Evolutionary conservation across 64 coral and sea anemone species (phyloP).

Genomic region (Montipora foliosa): DNA sequence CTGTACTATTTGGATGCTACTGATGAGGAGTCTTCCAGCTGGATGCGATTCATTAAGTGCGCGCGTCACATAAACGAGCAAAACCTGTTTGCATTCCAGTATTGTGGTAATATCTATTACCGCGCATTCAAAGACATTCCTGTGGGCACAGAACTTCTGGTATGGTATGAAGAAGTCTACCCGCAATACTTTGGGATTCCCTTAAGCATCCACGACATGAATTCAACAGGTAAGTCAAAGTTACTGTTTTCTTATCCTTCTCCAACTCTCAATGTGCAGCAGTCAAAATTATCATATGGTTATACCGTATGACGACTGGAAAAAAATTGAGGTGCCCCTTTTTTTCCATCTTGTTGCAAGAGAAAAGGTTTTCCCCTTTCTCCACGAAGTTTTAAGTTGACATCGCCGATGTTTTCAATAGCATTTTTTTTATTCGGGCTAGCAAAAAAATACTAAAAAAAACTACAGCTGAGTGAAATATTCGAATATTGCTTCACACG

Average conservation of each 20-base stretch:
- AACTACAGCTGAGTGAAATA: background rate
- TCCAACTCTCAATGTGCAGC: background rate
- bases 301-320: too few relatives aligned
- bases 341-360: too few relatives aligned
- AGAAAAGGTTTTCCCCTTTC: too few relatives aligned
- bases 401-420: too few relatives aligned
- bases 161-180: conserved; percentile 84
- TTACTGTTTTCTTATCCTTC: background rate
- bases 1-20: conserved; percentile 74
- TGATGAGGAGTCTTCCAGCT: conserved; percentile 73
- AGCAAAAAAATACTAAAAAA: too few relatives aligned
- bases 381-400: background rate
- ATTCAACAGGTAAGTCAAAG: background rate
- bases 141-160: conserved; percentile 72
- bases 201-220: conserved; percentile 54
- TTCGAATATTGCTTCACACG: background rate
- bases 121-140: conserved; percentile 83
- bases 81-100: conserved; percentile 83
- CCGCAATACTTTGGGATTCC: conserved; percentile 83
- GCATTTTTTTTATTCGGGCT: too few relatives aligned
- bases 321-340: too few relatives aligned
- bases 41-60: conserved; percentile 88
- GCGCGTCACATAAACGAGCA: conserved; percentile 80
- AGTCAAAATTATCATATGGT: too few relatives aligned
- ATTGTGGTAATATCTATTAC: conserved; percentile 80